Evolutionary conservation across 2,888 invertebrate genomes (phyloP), one percentile per base, ranked within the genome.

Genomic region (Psylliodes chrysocephalus): DNA sequence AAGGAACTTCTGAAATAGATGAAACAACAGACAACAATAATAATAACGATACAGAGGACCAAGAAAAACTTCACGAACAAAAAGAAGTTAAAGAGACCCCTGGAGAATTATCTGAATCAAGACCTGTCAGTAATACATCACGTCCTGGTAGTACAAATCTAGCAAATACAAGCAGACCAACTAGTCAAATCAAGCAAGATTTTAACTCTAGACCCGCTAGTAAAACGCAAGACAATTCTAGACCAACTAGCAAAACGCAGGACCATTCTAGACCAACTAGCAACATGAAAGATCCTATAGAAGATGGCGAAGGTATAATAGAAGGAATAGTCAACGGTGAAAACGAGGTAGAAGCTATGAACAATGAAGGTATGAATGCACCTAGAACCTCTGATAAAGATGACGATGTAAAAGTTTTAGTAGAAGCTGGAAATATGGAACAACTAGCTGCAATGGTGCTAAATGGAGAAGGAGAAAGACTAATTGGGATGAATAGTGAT

Each of bases 391-490:
- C 85, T 76, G 85, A 84, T 81, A 82, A 63, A 1, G 73, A 75
- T 35, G 90, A 91, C 71, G 85, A 86, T 12, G 86, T 92, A 38
- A 85, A 87, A 60, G 85, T 86, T 69, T 84, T 92, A 71, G 87
- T 93, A 54, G 88, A 88, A 73, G 85, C 86, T 68, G 90, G 93
- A 6, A 94, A 94, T 78, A 91, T 96, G 90, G 95, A 95, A 79
- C 91, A 93, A 84, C 84, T 97, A 75, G 96, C 96, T 19, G 89
- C 92, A 54, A 84, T 96, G 74, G 95, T 97, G 10, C 84, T 97
- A 17, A 93, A 92, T 73, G 96, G 96, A 2, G 92, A 95, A 77
- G 96, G 96, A 0, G 85, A 91, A 68, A 87, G 90, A 82, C 84
- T 94, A 75, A 82, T 91, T 75, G 88, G 92, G 61, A 85, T 90